Evolutionary conservation across 2,113 vertebrate genomes (phyloP), one percentile per base, ranked within the genome.

Genomic region (Aphelocoma coerulescens): DNA sequence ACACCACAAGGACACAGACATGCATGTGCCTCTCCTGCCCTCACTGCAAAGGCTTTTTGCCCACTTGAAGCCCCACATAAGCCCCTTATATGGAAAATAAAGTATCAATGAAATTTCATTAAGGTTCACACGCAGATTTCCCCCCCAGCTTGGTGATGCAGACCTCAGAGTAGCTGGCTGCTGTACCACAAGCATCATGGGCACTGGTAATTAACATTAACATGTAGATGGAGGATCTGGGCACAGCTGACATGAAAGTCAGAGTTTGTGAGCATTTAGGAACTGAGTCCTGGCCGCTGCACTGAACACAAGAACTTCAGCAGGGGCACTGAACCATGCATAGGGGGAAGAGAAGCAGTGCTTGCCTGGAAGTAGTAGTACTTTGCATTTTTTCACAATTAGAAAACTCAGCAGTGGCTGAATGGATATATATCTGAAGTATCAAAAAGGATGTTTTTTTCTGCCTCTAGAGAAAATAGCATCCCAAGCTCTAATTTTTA

Each of bases 401-500:
- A 95, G 33, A 95, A 95, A 92, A 95, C 59, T 74, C 54, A 81
- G 59, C 49, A 86, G 77, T 55, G 63, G 44, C 20, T 96, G 91
- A 88, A 61, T 54, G 41, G 80, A 83, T 88, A 94, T 67, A 48
- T 59, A 93, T 73, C 66, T 55, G n/a, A 95, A 67, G 21, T 67
- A 94, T 66, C 71, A 91, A 87, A 96, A 96, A 68, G 41, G 82
- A 13, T 41, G 52, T 32, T 83, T 88, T 75, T 89, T 76, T 73
- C 80, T 80, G 62, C 74, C 77, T 75, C 74, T 49, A 85, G 76
- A 82, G 71, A 91, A 95, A 95, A 87, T 79, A 89, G 68, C 91
- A 94, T 86, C 81, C 76, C 66, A 88, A 89, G 68, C 8, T 4
- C 57, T 91, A 91, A 96, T 93, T 95, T 96, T 95, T 95, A 95